Evolutionary conservation across 2,888 invertebrate genomes (phyloP).

Genomic region (Archaeoteleia sp.): DNA sequence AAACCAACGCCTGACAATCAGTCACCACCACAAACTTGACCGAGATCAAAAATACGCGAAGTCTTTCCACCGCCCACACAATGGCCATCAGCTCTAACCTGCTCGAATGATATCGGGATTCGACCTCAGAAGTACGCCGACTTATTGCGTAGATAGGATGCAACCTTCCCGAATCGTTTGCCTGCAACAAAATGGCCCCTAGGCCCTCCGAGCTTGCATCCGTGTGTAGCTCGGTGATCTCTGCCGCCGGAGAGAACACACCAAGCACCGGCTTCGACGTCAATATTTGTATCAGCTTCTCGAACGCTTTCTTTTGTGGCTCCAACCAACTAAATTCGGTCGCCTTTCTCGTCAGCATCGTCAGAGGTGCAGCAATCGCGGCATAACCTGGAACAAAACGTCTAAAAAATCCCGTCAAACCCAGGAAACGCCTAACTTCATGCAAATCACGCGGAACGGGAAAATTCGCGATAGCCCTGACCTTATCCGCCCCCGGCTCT

Average conservation of each 20-base stretch:
- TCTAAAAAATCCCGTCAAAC: constrained; percentile 34
- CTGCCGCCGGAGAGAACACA: constrained; percentile 15
- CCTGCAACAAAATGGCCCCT: constrained; percentile 29
- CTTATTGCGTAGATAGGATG: no score
- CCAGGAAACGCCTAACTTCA: constrained; percentile 31
- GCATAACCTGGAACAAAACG: constrained; percentile 4
- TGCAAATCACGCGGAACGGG: constrained; percentile 16
- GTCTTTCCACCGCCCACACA: constrained; percentile 38
- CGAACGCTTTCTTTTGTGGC: background rate
- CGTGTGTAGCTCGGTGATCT: constrained; percentile 40
- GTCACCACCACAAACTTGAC: background rate
- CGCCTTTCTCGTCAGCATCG: background rate
- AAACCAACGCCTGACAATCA: constrained; percentile 55
- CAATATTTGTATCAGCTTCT: background rate
- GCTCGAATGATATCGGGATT: constrained; percentile 51
- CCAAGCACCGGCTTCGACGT: constrained; percentile 6
- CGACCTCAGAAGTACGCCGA: no score
- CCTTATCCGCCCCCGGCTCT: constrained; percentile 9
- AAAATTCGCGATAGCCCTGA: constrained; percentile 14
- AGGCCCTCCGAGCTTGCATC: constrained; percentile 24
- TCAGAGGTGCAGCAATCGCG: background rate
- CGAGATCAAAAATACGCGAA: constrained; percentile 1
- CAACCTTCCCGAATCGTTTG: no score
- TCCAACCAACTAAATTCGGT: background rate
- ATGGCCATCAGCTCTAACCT: constrained; percentile 46